Evolutionary conservation across 2,888 invertebrate species (phyloP).

Genomic region (Caenorhabditis imperialis): DNA sequence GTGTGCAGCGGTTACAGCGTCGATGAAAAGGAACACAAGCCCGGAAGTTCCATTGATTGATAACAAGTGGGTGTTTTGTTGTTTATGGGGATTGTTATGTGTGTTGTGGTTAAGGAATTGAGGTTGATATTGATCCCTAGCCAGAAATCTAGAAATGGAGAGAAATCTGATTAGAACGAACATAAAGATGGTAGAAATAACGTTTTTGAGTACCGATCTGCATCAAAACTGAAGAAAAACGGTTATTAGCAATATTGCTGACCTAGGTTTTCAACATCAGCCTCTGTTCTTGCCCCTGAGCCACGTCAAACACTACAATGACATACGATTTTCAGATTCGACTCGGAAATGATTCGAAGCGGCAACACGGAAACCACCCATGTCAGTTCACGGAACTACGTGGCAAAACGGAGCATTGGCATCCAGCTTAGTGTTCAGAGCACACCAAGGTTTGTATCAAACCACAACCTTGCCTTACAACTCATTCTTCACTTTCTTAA

Average conservation of each 20-base stretch:
- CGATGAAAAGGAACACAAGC: constrained; percentile 52
- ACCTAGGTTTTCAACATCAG: too few relatives aligned
- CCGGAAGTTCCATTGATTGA: constrained; percentile 64
- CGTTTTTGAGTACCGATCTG: background rate
- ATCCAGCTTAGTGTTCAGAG: constrained; percentile 72
- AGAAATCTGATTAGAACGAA: too few relatives aligned
- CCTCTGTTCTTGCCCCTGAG: too few relatives aligned
- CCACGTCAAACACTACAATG: too few relatives aligned
- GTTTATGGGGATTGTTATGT: too few relatives aligned
- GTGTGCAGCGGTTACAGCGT: constrained; percentile 61
- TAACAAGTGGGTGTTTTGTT: constrained; percentile 47
- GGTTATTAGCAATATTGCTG: too few relatives aligned
- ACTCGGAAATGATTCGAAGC: constrained; percentile 73
- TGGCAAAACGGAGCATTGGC: constrained; percentile 71
- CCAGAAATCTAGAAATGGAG: too few relatives aligned
- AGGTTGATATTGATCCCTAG: too few relatives aligned
- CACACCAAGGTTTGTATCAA: constrained; percentile 62
- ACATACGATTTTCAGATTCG: constrained; percentile 53
- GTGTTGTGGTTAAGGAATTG: too few relatives aligned
- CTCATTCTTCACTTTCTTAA: background rate
- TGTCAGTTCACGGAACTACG: constrained; percentile 58
- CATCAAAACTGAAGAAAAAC: too few relatives aligned
- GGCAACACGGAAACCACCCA: constrained; percentile 74
- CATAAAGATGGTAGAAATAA: too few relatives aligned
- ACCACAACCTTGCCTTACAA: background rate